phyloP scores from a whole-genome alignment of 1,140 invertebrate genomes.

The Apolygus lucorum region DNA sequence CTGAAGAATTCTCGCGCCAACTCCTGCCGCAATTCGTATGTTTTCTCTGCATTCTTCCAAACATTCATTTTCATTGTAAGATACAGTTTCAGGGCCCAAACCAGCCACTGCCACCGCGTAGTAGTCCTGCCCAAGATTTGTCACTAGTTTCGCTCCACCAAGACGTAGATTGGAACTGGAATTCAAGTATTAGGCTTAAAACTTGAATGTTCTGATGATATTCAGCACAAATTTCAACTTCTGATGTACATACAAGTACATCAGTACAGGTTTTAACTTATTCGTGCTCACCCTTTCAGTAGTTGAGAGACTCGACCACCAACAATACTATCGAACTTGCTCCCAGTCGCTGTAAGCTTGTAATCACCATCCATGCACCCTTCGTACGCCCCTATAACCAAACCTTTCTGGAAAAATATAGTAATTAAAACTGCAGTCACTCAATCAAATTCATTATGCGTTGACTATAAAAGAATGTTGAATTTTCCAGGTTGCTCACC shows the following conservation, averaged over 20 bases:
- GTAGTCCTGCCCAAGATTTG: constrained; percentile 20
- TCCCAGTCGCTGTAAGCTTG: constrained; percentile 18
- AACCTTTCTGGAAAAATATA: constrained; percentile 29
- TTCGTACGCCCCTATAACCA: constrained; percentile 27
- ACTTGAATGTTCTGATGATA: too few species aligned
- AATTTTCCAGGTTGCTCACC: too few species aligned
- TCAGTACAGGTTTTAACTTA: too few species aligned
- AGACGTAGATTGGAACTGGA: neutral
- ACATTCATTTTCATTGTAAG: constrained; percentile 41
- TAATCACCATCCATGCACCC: constrained; percentile 23
- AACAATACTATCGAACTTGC: constrained; percentile 18
- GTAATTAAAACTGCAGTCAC: too few species aligned
- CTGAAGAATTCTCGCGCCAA: constrained; percentile 42
- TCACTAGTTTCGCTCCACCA: constrained; percentile 19
- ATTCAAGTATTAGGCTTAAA: too few species aligned
- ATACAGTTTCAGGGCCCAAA: constrained; percentile 41
- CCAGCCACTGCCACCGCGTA: constrained; percentile 42
- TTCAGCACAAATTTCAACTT: too few species aligned
- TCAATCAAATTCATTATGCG: too few species aligned
- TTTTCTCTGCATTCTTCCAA: constrained; percentile 43
- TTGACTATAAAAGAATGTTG: too few species aligned
- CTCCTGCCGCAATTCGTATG: constrained; percentile 41
- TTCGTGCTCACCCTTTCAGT: constrained; percentile 18
- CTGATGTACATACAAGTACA: too few species aligned
- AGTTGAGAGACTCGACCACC: constrained; percentile 19